phyloP scores from a whole-genome alignment of 1,140 invertebrate species.

The Schlechtendalia chinensis region DNA sequence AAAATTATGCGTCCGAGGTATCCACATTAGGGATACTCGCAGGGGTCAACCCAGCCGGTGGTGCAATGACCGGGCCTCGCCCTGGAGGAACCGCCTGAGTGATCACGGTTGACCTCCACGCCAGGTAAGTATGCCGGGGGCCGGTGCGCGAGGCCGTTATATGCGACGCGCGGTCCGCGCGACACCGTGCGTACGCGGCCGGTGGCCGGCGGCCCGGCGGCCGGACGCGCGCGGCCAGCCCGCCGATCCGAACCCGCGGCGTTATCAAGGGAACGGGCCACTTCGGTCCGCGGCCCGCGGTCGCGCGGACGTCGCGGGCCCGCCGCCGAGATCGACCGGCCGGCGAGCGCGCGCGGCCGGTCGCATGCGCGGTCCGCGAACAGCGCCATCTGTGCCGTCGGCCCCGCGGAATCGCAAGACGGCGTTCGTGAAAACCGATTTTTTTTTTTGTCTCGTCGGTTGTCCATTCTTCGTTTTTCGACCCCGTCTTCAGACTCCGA shows the following conservation, averaged over 20 bases:
- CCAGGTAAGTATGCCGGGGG: constrained; percentile 64
- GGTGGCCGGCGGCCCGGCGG: too few species aligned
- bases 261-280: too few species aligned
- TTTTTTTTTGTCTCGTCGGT: too few species aligned
- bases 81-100: constrained; percentile 68
- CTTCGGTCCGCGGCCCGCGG: background rate
- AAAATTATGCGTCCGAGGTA: constrained; percentile 71
- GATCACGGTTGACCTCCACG: constrained; percentile 67
- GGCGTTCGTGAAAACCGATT: too few species aligned
- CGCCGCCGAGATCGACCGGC: background rate
- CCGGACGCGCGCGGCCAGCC: too few species aligned
- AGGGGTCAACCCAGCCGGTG: constrained; percentile 67
- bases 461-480: too few species aligned
- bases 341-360: background rate
- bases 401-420: too few species aligned
- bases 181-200: background rate
- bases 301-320: background rate
- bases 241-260: too few species aligned
- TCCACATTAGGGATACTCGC: constrained; percentile 70
- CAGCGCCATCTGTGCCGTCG: constrained; percentile 8
- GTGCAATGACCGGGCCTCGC: constrained; percentile 70
- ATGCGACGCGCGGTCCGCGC: too few species aligned
- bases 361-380: background rate
- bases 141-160: background rate
- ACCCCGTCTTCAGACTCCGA: too few species aligned